Evolutionary conservation across 2,888 invertebrate species (phyloP).

Genomic region (Hemicrepidius hirtus): DNA sequence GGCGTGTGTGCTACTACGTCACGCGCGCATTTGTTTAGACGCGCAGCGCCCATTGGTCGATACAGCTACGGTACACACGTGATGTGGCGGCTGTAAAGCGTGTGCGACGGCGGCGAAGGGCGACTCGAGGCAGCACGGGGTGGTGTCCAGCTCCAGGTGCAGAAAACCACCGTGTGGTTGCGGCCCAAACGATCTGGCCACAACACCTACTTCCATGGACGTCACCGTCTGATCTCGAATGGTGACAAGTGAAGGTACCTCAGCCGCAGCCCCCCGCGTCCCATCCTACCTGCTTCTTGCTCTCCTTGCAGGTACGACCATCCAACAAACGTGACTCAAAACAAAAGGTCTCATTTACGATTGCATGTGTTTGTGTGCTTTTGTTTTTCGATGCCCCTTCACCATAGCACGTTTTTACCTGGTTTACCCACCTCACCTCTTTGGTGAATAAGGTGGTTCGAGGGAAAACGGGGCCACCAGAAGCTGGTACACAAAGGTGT

Average conservation of each 20-base stretch:
- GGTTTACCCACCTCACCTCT: too few relatives aligned
- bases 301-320: conserved; percentile 51
- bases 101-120: conserved; percentile 70
- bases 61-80: conserved; percentile 66
- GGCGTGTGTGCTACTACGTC: conserved; percentile 68
- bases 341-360: conserved; percentile 24
- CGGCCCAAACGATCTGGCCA: conserved; percentile 21
- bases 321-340: conserved; percentile 21
- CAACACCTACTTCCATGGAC: conserved; percentile 29
- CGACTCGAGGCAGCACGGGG: conserved; percentile 67
- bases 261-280: conserved; percentile 37
- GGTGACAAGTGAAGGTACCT: conserved; percentile 47
- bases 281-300: conserved; percentile 46
- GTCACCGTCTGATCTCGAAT: conserved; percentile 27
- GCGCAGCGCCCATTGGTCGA: conserved; percentile 72
- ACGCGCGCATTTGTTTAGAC: conserved; percentile 66
- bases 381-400: conserved; percentile 5
- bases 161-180: conserved; percentile 27
- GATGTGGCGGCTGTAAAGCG: conserved; percentile 62
- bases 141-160: conserved; percentile 65
- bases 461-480: conserved; percentile 63
- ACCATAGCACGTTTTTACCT: neutral
- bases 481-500: conserved; percentile 57
- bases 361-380: conserved; percentile 11
- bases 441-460: neutral